These are phyloP conservation scores for Peromyscus californicus DNA, from an alignment of 2,113 vertebrate genomes.

Conservation along the genomic window DNA sequence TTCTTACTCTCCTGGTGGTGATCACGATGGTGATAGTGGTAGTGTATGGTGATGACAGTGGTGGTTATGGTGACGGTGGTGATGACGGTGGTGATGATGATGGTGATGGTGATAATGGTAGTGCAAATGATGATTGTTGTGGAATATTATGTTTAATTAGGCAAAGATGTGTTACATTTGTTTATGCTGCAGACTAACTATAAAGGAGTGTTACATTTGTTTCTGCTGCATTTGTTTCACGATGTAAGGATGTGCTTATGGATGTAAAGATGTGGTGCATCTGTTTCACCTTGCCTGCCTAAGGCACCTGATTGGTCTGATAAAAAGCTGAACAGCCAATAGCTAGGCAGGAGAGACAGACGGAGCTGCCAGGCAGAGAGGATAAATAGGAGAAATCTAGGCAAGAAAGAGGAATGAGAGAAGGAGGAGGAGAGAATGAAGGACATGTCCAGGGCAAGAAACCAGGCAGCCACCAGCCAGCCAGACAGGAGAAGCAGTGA, in stretches of 20 bases:
- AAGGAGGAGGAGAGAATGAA: not conserved
- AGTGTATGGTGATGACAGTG: no score
- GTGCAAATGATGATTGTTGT: not conserved
- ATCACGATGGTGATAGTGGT: fast-evolving
- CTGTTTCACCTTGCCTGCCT: not conserved
- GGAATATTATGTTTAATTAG: not conserved
- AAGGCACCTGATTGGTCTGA: not conserved
- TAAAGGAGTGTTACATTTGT: no score
- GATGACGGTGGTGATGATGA: no score
- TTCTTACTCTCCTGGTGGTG: not conserved
- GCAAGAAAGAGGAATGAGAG: not conserved
- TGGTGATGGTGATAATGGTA: not conserved
- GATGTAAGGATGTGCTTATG: not conserved
- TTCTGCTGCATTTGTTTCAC: not conserved
- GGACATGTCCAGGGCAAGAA: not conserved
- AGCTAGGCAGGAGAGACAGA: not conserved
- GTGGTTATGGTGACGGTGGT: no score
- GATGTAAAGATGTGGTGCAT: not conserved
- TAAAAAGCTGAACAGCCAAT: not conserved
- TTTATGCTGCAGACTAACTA: no score
- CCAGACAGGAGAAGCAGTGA: not conserved
- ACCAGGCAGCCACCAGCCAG: no score
- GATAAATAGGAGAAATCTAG: not conserved
- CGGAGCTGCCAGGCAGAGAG: not conserved
- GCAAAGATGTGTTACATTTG: not conserved